These are phyloP conservation scores for Triplophysa tibetana DNA, from an alignment of 2,113 vertebrate species.

Conservation along the genomic window DNA sequence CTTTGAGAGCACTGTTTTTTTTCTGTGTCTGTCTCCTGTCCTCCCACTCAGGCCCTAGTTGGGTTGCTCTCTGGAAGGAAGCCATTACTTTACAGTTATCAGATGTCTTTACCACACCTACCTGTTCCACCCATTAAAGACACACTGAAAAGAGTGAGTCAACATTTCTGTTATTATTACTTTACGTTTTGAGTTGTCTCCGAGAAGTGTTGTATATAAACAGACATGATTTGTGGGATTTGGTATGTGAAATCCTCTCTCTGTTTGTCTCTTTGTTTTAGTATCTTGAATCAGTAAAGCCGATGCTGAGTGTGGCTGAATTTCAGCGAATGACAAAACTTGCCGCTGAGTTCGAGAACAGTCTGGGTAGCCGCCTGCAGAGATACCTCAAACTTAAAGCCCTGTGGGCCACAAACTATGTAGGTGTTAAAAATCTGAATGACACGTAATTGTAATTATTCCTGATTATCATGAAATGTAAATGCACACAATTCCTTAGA, in stretches of 20 bases:
- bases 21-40: neutral
- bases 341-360: slow-evolving; percentile 77
- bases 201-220: neutral
- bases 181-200: neutral
- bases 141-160: slow-evolving; percentile 79
- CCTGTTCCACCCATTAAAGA: slow-evolving; percentile 81
- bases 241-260: neutral
- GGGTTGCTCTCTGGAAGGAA: slow-evolving; percentile 81
- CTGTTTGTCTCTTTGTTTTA: slow-evolving; percentile 52
- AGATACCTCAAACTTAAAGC: slow-evolving; percentile 85
- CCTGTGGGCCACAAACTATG: slow-evolving; percentile 88
- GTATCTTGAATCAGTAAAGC: slow-evolving; percentile 82
- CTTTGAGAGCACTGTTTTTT: too few relatives aligned
- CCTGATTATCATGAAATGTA: neutral
- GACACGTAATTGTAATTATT: neutral
- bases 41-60: slow-evolving; percentile 73
- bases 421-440: slow-evolving; percentile 62
- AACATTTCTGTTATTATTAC: too few relatives aligned
- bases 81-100: slow-evolving; percentile 85
- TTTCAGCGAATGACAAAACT: slow-evolving; percentile 69
- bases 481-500: neutral
- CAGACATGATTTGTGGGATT: neutral
- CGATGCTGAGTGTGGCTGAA: slow-evolving; percentile 70
- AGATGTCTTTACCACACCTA: slow-evolving; percentile 82
- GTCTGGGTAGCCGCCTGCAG: slow-evolving; percentile 78